phyloP scores from a whole-genome alignment of 2,888 invertebrate species.

The Gymnoscelis rufifasciata region DNA sequence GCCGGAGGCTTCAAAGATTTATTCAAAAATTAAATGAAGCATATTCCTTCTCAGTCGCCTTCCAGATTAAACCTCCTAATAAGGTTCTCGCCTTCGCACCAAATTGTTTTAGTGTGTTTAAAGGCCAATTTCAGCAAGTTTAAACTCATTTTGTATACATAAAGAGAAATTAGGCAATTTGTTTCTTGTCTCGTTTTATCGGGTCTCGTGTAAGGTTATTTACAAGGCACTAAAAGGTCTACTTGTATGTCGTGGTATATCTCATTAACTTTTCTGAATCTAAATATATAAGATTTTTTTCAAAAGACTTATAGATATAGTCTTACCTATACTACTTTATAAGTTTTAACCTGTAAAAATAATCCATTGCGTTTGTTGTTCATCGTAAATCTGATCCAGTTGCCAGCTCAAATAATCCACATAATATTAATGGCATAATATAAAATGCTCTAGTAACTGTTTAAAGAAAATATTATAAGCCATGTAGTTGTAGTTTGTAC shows the following conservation, averaged over 20 bases:
- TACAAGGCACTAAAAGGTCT: constrained; percentile 9
- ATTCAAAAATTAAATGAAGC: constrained; percentile 55
- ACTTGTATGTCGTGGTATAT: neutral
- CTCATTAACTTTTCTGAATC: too few relatives aligned
- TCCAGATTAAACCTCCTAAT: constrained; percentile 59
- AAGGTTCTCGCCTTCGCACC: constrained; percentile 52
- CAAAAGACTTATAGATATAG: too few relatives aligned
- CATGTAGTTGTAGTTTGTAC: too few relatives aligned
- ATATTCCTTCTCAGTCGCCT: constrained; percentile 39
- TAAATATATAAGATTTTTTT: too few relatives aligned
- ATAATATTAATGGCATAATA: too few relatives aligned
- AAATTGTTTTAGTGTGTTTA: constrained; percentile 67
- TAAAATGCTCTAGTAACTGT: too few relatives aligned
- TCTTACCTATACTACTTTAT: too few relatives aligned
- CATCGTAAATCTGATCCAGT: too few relatives aligned
- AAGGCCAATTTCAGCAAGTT: constrained; percentile 61
- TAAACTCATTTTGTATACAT: constrained; percentile 61
- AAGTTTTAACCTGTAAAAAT: too few relatives aligned
- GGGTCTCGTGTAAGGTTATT: constrained; percentile 47
- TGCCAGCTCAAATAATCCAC: too few relatives aligned
- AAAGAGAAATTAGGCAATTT: constrained; percentile 68
- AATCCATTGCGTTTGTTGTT: too few relatives aligned
- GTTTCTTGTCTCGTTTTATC: constrained; percentile 55
- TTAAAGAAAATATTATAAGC: too few relatives aligned
- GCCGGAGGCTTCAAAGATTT: constrained; percentile 42